Conservation (phyloP, 2,797 vertebrate species). For the Pantherophis alleghaniensis region DNA sequence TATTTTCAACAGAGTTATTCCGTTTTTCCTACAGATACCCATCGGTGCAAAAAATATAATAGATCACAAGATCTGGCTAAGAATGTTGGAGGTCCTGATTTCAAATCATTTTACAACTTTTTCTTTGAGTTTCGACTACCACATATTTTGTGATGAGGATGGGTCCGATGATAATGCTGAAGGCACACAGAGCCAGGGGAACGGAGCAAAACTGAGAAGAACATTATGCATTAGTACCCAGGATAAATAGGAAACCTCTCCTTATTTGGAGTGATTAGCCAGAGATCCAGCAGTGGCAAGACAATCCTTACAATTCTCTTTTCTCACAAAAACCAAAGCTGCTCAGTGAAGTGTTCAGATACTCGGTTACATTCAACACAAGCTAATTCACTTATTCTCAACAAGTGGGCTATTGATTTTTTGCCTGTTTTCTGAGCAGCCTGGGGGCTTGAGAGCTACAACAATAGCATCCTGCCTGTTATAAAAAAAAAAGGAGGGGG, state of each 20-base stretch:
- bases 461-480: constrained; percentile 63
- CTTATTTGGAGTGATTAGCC: constrained; percentile 61
- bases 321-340: constrained; percentile 68
- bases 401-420: constrained; percentile 84
- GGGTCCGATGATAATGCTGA: not conserved
- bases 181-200: not conserved
- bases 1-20: too few relatives aligned
- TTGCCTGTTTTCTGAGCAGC: constrained; percentile 76
- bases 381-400: constrained; percentile 78
- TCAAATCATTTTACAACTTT: not conserved
- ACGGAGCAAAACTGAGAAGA: constrained; percentile 32
- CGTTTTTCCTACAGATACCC: too few relatives aligned
- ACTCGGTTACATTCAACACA: constrained; percentile 76
- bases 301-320: constrained; percentile 67
- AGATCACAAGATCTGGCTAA: too few relatives aligned
- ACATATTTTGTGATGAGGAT: not conserved
- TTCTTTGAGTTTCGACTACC: not conserved
- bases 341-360: constrained; percentile 72
- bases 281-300: constrained; percentile 52
- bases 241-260: constrained; percentile 43
- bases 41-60: too few relatives aligned
- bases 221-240: constrained; percentile 46
- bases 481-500: not conserved
- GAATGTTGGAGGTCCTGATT: too few relatives aligned
- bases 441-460: constrained; percentile 70